Conservation (phyloP, 37 sponge, comb jelly and placozoan species). For the Ianthella basta region DNA sequence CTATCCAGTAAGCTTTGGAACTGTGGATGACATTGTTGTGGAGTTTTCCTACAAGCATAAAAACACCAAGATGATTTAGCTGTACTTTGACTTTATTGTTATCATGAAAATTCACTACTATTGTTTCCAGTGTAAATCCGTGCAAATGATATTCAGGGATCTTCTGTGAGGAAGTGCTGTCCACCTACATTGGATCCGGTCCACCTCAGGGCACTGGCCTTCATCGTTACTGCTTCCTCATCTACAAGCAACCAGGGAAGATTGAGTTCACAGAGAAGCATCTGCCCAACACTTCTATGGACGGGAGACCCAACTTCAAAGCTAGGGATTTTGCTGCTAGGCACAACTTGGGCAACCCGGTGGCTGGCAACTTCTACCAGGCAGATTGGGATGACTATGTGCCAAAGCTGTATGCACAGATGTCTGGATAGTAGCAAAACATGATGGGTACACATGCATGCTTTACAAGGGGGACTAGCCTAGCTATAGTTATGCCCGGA, state of each 20-base stretch:
- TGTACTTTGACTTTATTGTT: too few species aligned
- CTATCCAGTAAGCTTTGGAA: too few species aligned
- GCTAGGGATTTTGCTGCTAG: conserved; percentile 61
- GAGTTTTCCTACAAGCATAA: too few species aligned
- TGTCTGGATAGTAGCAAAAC: conserved; percentile 33
- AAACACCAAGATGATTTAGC: too few species aligned
- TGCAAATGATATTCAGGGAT: too few species aligned
- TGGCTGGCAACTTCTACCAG: conserved; percentile 87
- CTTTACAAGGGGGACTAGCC: too few species aligned
- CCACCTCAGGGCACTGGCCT: conserved; percentile 86
- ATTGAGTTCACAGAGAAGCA: conserved; percentile 46
- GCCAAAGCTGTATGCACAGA: conserved; percentile 74
- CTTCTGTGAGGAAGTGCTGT: conserved; percentile 64
- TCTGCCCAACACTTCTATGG: conserved; percentile 30
- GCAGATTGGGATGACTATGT: conserved; percentile 95
- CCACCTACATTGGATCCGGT: conserved; percentile 76
- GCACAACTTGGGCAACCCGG: conserved; percentile 75
- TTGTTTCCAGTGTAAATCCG: too few species aligned
- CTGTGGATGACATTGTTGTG: too few species aligned
- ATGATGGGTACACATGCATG: too few species aligned
- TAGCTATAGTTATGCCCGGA: too few species aligned
- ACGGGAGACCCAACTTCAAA: conserved; percentile 52
- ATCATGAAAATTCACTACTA: too few species aligned
- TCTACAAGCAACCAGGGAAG: conserved; percentile 70
- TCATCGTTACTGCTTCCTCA: conserved; percentile 82